These are phyloP conservation scores for Macrosiphum euphorbiae DNA, from an alignment of 2,888 invertebrate genomes.

Conservation along the genomic window DNA sequence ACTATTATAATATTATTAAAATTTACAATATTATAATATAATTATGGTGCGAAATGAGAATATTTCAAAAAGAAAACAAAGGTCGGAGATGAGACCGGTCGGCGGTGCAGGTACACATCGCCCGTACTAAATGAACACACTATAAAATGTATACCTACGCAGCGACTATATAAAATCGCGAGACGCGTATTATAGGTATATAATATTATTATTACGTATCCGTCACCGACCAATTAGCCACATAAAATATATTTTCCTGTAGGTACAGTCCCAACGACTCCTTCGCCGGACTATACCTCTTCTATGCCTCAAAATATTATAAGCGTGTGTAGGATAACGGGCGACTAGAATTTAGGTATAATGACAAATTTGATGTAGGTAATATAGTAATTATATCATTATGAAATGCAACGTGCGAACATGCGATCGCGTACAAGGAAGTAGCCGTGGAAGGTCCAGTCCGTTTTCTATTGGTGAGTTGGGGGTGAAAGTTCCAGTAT, in stretches of 20 bases:
- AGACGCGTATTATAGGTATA: neutral
- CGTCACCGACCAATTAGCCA: neutral
- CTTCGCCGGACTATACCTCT: accelerated
- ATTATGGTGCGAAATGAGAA: neutral
- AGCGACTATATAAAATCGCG: neutral
- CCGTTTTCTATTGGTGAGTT: neutral
- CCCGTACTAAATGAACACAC: neutral
- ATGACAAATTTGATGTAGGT: neutral
- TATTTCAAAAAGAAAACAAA: neutral
- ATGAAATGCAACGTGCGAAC: neutral
- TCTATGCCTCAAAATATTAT: neutral
- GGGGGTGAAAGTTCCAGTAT: neutral
- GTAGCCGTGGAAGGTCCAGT: neutral
- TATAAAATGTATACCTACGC: neutral
- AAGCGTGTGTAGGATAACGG: neutral
- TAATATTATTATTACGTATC: neutral
- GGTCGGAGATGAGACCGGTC: neutral
- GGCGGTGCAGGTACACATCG: neutral
- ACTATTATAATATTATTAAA: neutral
- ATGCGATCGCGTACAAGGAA: neutral
- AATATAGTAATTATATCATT: no score
- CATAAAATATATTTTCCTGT: neutral
- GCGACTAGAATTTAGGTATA: neutral
- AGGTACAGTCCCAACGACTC: neutral
- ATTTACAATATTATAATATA: no score